Percentiles rank a stretch among this genome's conserved stretches.
Evolutionary conservation across 2,888 invertebrate species (phyloP).

Genomic region (Aphidius colemani): DNA sequence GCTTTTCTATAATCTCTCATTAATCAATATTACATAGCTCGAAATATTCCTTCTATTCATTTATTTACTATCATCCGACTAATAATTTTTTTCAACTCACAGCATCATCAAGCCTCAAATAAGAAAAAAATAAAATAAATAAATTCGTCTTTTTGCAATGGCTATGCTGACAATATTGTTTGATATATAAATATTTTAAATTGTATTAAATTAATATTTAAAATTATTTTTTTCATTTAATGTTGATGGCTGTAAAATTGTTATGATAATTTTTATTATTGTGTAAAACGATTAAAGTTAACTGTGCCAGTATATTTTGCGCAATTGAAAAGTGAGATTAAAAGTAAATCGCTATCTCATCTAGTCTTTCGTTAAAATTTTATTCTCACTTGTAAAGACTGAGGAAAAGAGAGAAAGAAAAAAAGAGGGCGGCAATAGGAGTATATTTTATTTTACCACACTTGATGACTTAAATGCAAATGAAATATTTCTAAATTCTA

Average conservation of each 20-base stretch:
- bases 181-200: too few species aligned
- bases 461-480: slow-evolving; percentile 38
- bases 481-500: slow-evolving; percentile 55
- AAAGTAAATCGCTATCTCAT: background rate
- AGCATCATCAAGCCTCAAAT: slow-evolving; percentile 17
- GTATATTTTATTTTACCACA: too few species aligned
- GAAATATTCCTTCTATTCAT: slow-evolving; percentile 61
- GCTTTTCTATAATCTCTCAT: slow-evolving; percentile 60
- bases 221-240: too few species aligned
- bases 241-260: background rate
- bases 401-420: too few species aligned
- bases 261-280: too few species aligned
- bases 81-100: slow-evolving; percentile 56
- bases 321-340: too few species aligned
- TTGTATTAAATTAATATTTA: background rate
- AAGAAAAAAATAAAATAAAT: too few species aligned
- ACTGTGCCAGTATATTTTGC: too few species aligned
- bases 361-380: background rate
- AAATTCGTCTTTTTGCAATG: too few species aligned
- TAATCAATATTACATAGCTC: slow-evolving; percentile 61
- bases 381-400: slow-evolving; percentile 9
- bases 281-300: too few species aligned
- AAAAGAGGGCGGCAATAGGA: too few species aligned
- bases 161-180: too few species aligned
- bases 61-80: slow-evolving; percentile 57